Evolutionary conservation across 2,113 vertebrate species (phyloP), one percentile per base, ranked within the genome.

Genomic region (Hylia prasina): DNA sequence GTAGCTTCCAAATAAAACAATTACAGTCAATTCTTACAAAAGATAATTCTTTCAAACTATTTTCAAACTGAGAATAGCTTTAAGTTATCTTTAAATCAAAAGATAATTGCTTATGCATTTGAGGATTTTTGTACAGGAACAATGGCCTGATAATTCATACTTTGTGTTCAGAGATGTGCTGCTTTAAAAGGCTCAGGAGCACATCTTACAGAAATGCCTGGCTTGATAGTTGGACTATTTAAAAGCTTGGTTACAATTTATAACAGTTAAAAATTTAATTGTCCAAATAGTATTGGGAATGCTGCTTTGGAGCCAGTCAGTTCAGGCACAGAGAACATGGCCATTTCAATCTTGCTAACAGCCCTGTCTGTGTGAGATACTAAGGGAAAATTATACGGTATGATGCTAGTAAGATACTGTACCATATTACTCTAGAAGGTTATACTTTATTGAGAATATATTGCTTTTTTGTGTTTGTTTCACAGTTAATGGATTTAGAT

Each of bases 11-110:
- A 51, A 92, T 94, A 93, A 82, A 95, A 87, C 40, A 96, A 80
- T 94, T 90, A 25, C 21, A 87, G 27, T 90, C 11, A 37, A 35
- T 96, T 94, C 24, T 84, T 93, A 72, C 65, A 75, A 87, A 73
- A 92, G 37, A 75, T 90, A 50, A 76, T 71, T 89, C 33, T 93
- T 89, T 95, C 45, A 15, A 19, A 42, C 10, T 91, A 0, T 81
- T 93, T 84, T 60, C 57, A 66, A 94, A 94, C 83, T 45, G 79
- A 88, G 42, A 94, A 77, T 84, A 87, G 42, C 77, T 94, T 96
- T 94, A 72, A 71, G 0, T 91, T 94, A 35, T 65, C 73, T 66
- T 93, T 88, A 90, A 96, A 96, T 95, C 68, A 88, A 66, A 94
- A 83, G 33, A 68, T 92, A 84, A 94, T 94, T 94, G 83, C 77